A percentile compares a stretch with the other conserved stretches of the same genome.
Conservation (phyloP, 2,888 invertebrate genomes). For the Eueremaeus valkanovi region DNA sequence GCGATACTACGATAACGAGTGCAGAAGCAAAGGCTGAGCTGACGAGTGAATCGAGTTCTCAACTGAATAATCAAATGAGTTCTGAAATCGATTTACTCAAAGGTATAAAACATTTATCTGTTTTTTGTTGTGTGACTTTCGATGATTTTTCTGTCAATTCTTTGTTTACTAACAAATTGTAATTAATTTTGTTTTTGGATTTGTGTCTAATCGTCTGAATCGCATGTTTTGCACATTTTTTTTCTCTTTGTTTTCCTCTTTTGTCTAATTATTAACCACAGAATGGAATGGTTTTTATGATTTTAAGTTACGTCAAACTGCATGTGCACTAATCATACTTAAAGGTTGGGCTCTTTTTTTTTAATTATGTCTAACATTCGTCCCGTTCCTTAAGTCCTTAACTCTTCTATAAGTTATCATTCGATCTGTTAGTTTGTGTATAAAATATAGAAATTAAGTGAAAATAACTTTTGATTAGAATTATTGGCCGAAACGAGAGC, state of each 20-base stretch:
- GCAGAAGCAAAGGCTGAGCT: too few species aligned
- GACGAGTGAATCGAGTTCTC: not conserved
- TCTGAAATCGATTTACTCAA: slow-evolving; percentile 1
- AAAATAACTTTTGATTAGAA: not conserved
- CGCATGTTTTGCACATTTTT: not conserved
- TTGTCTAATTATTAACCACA: not conserved
- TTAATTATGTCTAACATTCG: not conserved
- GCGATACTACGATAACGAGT: too few species aligned
- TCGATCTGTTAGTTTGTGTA: too few species aligned
- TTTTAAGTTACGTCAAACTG: slow-evolving; percentile 32
- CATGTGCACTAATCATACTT: slow-evolving; percentile 30
- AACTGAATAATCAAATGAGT: not conserved
- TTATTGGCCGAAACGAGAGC: slow-evolving; percentile 29
- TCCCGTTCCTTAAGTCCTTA: not conserved
- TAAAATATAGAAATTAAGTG: not conserved
- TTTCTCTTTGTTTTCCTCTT: not conserved
- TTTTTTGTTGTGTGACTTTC: not conserved
- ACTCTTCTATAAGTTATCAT: too few species aligned
- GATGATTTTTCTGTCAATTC: not conserved
- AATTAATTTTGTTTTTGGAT: not conserved
- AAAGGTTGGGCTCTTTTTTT: not conserved
- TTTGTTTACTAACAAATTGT: not conserved
- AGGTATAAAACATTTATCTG: not conserved
- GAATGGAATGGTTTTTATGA: slow-evolving; percentile 22
- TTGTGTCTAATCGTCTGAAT: not conserved